phyloP scores from a whole-genome alignment of 2,113 vertebrate species.

The Phylloscopus whistleri region DNA sequence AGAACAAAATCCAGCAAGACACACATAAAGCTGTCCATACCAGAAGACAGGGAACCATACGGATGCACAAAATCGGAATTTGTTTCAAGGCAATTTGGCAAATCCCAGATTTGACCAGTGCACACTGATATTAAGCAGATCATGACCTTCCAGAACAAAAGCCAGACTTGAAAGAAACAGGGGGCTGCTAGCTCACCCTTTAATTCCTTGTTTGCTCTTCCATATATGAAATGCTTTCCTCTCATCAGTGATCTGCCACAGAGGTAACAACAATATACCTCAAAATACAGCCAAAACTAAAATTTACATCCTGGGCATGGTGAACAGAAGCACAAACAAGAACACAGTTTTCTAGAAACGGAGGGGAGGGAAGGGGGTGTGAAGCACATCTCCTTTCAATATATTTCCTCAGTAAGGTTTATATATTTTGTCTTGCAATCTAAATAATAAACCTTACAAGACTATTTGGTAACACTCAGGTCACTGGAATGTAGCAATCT shows the following conservation, averaged over 20 bases:
- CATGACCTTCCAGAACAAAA: not conserved
- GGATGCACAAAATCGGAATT: not conserved
- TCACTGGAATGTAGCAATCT: not conserved
- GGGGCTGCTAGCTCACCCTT: not conserved
- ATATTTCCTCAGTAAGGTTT: not conserved
- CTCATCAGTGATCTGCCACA: not conserved
- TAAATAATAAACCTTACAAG: not conserved
- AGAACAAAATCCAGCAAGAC: not conserved
- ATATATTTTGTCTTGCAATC: not conserved
- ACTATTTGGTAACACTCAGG: not conserved
- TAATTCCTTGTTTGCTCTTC: not conserved
- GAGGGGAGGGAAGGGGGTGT: fast-evolving
- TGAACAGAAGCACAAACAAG: not conserved
- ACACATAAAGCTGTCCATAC: not conserved
- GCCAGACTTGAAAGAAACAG: not conserved
- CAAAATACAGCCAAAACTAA: not conserved
- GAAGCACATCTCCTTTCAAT: not conserved
- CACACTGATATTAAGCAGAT: not conserved
- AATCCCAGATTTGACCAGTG: not conserved
- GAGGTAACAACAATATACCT: not conserved
- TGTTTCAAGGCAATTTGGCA: not conserved
- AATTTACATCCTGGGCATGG: not conserved
- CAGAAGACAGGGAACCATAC: not conserved
- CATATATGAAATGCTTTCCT: not conserved
- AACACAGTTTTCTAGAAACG: not conserved